Evolutionary conservation across 2,113 vertebrate species (phyloP).

Genomic region (Hippocampus barbouri): DNA sequence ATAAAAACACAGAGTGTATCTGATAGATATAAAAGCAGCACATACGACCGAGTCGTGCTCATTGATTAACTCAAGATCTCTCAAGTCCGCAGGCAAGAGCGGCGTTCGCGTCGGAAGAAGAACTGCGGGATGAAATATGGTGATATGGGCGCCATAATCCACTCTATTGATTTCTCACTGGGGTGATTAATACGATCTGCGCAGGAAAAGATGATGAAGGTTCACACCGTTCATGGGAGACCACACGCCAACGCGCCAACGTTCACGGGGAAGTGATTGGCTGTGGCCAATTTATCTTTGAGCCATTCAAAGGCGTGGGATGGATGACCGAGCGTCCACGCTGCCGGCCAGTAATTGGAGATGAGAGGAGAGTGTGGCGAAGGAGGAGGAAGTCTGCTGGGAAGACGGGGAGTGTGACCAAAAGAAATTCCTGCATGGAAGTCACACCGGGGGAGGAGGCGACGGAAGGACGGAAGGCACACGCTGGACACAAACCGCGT

Average conservation of each 20-base stretch:
- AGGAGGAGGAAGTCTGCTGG: conserved; percentile 36
- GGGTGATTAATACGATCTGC: conserved; percentile 60
- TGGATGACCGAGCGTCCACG: conserved; percentile 32
- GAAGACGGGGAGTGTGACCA: conserved; percentile 29
- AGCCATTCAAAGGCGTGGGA: conserved; percentile 16
- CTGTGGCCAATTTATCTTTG: conserved; percentile 25
- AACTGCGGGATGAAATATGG: conserved; percentile 46
- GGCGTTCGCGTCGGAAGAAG: conserved; percentile 6
- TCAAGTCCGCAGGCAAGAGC: not conserved
- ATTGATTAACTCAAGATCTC: conserved; percentile 8
- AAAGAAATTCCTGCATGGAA: conserved; percentile 40
- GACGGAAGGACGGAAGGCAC: conserved; percentile 3
- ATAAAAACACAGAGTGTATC: not conserved
- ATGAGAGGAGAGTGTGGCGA: conserved; percentile 28
- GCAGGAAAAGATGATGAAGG: conserved; percentile 58
- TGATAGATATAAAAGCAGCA: not conserved
- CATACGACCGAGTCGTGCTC: not conserved
- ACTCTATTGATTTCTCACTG: conserved; percentile 63
- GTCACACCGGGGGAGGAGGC: conserved; percentile 22
- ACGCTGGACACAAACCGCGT: not conserved
- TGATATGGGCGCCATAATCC: conserved; percentile 50
- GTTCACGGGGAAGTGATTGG: conserved; percentile 18
- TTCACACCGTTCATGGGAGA: conserved; percentile 34
- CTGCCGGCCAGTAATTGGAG: conserved; percentile 44
- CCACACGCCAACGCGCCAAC: conserved; percentile 10